A percentile compares a stretch with the other conserved stretches of the same genome.
Evolutionary conservation across 2,888 invertebrate species (phyloP).

Genomic region (Candidula unifasciata): DNA sequence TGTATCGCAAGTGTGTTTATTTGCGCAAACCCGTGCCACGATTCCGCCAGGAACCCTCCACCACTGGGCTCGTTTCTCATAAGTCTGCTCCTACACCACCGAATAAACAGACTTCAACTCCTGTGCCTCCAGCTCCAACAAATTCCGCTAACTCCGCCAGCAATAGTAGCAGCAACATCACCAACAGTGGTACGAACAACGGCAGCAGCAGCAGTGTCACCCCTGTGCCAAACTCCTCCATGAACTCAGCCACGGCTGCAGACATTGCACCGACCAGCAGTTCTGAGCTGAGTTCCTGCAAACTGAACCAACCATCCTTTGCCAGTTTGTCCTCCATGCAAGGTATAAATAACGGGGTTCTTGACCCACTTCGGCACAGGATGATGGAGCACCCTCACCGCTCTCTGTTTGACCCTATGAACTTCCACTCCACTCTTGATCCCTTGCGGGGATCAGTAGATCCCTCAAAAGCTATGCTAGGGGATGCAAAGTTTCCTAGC

Average conservation of each 20-base stretch:
- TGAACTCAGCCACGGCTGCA: not conserved
- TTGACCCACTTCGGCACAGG: constrained; percentile 46
- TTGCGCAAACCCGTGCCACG: constrained; percentile 61
- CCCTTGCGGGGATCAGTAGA: not conserved
- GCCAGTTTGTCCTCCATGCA: constrained; percentile 32
- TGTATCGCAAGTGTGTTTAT: constrained; percentile 73
- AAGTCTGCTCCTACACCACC: constrained; percentile 27
- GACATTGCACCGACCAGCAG: not conserved
- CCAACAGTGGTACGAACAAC: constrained; percentile 43
- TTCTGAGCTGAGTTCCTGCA: constrained; percentile 50
- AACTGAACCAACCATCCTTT: constrained; percentile 49
- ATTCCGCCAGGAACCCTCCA: constrained; percentile 51
- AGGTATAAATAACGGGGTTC: constrained; percentile 44
- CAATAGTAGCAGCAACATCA: constrained; percentile 33
- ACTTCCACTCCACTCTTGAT: constrained; percentile 20
- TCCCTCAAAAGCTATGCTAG: constrained; percentile 9
- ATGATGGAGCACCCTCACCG: constrained; percentile 49
- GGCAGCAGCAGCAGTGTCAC: constrained; percentile 28
- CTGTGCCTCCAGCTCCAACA: not conserved
- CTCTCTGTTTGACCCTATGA: constrained; percentile 47
- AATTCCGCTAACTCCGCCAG: not conserved
- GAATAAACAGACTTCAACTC: not conserved
- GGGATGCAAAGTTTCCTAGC: constrained; percentile 37
- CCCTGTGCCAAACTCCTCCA: not conserved
- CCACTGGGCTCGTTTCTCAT: not conserved